These are phyloP conservation scores for Spheniscus mendiculus DNA, from an alignment of 2,113 vertebrate genomes.

Conservation along the genomic window DNA sequence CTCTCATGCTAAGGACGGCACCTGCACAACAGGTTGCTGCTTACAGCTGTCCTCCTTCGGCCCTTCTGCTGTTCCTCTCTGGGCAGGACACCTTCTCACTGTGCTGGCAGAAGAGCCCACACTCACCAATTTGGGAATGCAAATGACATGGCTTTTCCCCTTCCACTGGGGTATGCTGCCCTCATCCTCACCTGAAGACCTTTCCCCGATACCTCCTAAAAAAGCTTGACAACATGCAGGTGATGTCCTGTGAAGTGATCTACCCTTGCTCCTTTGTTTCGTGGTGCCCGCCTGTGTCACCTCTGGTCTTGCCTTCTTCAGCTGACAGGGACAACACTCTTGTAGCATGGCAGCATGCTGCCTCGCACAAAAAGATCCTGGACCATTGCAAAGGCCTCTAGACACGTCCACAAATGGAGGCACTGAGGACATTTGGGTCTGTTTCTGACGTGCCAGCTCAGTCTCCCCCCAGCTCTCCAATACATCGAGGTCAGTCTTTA, in stretches of 20 bases:
- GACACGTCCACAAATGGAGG: neutral
- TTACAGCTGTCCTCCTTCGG: neutral
- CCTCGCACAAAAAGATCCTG: rapidly evolving
- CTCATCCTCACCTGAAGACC: neutral
- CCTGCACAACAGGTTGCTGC: neutral
- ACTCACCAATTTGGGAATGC: neutral
- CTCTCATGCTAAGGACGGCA: neutral
- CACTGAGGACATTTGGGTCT: neutral
- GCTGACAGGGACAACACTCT: neutral
- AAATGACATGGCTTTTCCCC: neutral
- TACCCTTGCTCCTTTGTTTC: neutral
- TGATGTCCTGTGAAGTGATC: neutral
- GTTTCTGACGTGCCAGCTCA: neutral
- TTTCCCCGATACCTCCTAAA: neutral
- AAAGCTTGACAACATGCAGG: neutral
- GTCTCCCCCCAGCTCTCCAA: neutral
- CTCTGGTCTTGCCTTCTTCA: neutral
- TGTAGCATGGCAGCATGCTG: rapidly evolving
- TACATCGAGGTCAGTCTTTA: neutral
- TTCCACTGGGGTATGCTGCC: neutral
- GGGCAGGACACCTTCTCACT: neutral
- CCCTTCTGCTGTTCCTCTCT: neutral
- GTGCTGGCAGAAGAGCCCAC: neutral
- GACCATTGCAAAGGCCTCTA: neutral
- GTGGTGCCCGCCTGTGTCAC: neutral